Conservation (phyloP, 2,113 vertebrate genomes). For the Ageneiosus marmoratus region DNA sequence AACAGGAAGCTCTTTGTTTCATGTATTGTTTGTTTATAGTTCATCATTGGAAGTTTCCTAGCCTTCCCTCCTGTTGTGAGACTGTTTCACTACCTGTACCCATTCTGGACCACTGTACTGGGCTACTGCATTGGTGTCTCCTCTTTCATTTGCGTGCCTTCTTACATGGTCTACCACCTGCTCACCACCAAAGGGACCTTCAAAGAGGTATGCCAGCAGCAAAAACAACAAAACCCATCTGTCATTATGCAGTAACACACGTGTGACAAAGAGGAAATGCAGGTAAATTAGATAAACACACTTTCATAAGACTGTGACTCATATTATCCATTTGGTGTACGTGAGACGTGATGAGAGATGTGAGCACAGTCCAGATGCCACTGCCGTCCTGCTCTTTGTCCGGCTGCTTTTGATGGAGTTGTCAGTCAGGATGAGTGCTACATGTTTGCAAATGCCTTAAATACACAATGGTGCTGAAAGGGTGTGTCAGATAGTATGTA, state of each 20-base stretch:
- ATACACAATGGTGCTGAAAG: conserved; percentile 53
- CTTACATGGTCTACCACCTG: conserved; percentile 87
- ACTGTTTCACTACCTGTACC: conserved; percentile 88
- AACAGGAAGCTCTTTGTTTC: neutral
- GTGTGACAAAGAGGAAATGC: conserved; percentile 29
- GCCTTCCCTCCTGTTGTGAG: conserved; percentile 83
- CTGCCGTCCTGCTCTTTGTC: conserved; percentile 37
- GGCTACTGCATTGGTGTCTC: conserved; percentile 95
- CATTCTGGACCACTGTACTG: conserved; percentile 86
- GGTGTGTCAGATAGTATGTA: conserved; percentile 50
- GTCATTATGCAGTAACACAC: conserved; percentile 25
- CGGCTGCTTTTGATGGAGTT: conserved; percentile 43
- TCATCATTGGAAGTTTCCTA: conserved; percentile 93
- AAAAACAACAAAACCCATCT: conserved; percentile 26
- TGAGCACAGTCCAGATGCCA: conserved; percentile 48
- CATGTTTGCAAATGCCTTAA: conserved; percentile 56
- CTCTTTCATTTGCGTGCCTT: conserved; percentile 90
- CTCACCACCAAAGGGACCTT: conserved; percentile 85
- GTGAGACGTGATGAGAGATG: conserved; percentile 46
- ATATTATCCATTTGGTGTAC: conserved; percentile 26
- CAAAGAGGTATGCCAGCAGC: conserved; percentile 82
- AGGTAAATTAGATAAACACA: conserved; percentile 34
- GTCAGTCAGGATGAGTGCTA: conserved; percentile 17
- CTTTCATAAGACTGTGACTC: conserved; percentile 34
- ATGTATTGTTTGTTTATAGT: conserved; percentile 70